Evolutionary conservation across 2,888 invertebrate genomes (phyloP), one percentile per base, ranked within the genome.

Genomic region (Spodoptera picta): DNA sequence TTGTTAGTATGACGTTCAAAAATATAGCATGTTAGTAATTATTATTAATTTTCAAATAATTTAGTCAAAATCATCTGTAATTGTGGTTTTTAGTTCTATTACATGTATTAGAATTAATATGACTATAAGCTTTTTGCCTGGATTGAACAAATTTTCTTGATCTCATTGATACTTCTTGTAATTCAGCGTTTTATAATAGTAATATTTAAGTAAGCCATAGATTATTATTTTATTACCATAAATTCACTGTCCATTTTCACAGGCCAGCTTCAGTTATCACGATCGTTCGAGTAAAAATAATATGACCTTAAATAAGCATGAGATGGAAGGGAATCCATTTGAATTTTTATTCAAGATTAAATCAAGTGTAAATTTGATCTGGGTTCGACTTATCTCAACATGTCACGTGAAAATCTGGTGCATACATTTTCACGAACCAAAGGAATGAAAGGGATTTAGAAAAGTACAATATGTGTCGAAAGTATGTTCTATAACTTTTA

Each of bases 311-410:
- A 82, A 77, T 80, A 73, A 77, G 64, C 72, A 79, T 75, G 77
- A 79, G 80, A 68, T 73, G 60, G 66, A 77, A 65, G 61, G 61
- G 67, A 65, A 62, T 72, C 70, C 74, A 75, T 76, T 73, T 70
- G 75, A 68, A 79, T 83, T 83, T 86, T 85, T 85, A 87, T 85
- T 85, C 81, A 80, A 84, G 83, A 83, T 73, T 77, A 83, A 84
- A 80, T 81, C 84, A 83, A 81, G 85, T 81, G 84, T 81, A 79
- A 84, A 84, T 87, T 83, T 87, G 86, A 86, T 84, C 81, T 76
- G 84, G 86, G 87, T 83, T 82, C 77, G 80, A 83, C 78, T 78
- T 82, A 80, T 77, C 74, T 79, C 77, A 72, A 77, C 78, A 68
- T 69, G 78, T 77, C 80, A 73, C 66, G 70, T 52, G 60, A 60